phyloP scores from a whole-genome alignment of 2,797 vertebrate species.

The Pipistrellus pygmaeus region DNA sequence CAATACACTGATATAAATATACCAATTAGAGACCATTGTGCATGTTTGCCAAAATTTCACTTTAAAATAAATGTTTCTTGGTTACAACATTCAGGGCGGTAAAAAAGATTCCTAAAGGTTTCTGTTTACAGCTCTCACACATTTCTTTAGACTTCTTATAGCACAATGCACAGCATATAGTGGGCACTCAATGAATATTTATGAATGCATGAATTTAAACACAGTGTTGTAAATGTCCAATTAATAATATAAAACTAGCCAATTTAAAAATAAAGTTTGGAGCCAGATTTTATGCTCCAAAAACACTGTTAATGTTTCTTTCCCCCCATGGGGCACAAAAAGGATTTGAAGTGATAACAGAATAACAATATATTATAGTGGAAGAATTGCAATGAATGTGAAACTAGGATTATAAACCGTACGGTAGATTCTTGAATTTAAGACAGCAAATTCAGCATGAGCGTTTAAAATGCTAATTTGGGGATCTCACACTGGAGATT shows the following conservation, averaged over 20 bases:
- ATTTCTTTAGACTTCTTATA: not conserved
- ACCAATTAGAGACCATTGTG: constrained; percentile 15
- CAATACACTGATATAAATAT: not conserved
- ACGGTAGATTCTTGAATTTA: not conserved
- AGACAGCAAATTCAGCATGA: constrained; percentile 19
- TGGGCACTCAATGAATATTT: not conserved
- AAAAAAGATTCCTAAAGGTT: not conserved
- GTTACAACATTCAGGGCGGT: not conserved
- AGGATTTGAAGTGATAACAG: constrained; percentile 8
- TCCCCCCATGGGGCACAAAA: not conserved
- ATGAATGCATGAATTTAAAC: constrained; percentile 6
- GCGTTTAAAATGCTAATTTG: constrained; percentile 53
- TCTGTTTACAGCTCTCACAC: not conserved
- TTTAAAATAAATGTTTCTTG: constrained; percentile 34
- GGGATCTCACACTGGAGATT: not conserved
- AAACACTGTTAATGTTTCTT: not conserved
- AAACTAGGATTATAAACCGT: constrained; percentile 42
- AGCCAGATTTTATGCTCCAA: not conserved
- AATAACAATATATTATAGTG: not conserved
- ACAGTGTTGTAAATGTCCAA: not conserved
- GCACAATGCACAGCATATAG: not conserved
- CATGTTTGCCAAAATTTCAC: constrained; percentile 23
- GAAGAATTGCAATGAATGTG: constrained; percentile 20
- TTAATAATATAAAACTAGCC: constrained; percentile 33
- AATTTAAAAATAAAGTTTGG: constrained; percentile 26